Percentiles rank a stretch among this genome's conserved stretches.
phyloP scores from a whole-genome alignment of 2,797 vertebrate genomes.

The Erpetoichthys calabaricus region DNA sequence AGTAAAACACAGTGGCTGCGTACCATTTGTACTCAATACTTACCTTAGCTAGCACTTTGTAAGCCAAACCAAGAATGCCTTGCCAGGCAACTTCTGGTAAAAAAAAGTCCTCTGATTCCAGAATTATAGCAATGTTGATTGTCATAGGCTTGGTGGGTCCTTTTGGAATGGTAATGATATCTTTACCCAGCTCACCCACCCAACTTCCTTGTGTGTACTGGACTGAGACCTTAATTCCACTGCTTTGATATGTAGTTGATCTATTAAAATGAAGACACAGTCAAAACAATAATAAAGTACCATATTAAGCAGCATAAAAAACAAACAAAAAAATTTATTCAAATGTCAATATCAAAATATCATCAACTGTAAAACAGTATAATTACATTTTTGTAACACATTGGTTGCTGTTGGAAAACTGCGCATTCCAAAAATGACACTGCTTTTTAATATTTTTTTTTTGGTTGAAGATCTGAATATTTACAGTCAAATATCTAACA shows the following conservation, averaged over 20 bases:
- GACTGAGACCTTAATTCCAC: conserved; percentile 58
- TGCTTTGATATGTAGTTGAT: conserved; percentile 61
- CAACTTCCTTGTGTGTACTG: conserved; percentile 91
- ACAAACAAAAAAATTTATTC: not conserved
- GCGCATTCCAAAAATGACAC: no score
- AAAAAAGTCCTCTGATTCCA: conserved; percentile 81
- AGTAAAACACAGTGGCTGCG: no score
- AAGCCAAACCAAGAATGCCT: conserved; percentile 88
- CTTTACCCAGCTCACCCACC: conserved; percentile 75
- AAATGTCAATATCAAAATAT: not conserved
- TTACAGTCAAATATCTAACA: no score
- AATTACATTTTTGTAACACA: no score
- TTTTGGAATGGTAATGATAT: conserved; percentile 62
- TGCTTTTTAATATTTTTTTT: no score
- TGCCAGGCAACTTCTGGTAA: conserved; percentile 84
- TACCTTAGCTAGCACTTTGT: conserved; percentile 74
- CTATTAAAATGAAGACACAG: conserved; percentile 37
- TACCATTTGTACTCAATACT: conserved; percentile 10
- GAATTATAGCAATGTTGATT: conserved; percentile 77
- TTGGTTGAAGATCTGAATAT: no score
- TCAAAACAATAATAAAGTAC: not conserved
- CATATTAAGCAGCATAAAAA: not conserved
- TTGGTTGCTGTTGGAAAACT: no score
- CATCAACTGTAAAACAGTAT: not conserved
- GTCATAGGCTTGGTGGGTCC: conserved; percentile 59